Conservation (phyloP, 2,888 invertebrate genomes). For the Orthosia incerta region DNA sequence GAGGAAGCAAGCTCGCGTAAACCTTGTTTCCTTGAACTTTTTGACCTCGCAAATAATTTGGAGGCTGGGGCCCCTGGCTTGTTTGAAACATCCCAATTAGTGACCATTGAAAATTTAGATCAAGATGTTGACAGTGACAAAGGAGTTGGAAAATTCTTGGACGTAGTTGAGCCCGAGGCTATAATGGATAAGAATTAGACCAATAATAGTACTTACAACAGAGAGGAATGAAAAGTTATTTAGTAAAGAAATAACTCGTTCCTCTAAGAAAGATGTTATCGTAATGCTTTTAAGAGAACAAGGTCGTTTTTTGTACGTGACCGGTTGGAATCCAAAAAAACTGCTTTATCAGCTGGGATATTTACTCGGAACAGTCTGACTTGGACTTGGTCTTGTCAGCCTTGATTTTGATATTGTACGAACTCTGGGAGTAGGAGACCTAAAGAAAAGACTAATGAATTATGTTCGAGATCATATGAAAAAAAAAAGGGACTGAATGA, state of each 20-base stretch:
- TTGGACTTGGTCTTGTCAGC: slow-evolving; percentile 14
- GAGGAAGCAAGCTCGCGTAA: slow-evolving; percentile 59
- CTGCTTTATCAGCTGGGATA: slow-evolving; percentile 54
- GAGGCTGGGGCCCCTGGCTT: slow-evolving; percentile 35
- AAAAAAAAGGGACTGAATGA: neutral
- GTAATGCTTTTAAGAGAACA: slow-evolving; percentile 50
- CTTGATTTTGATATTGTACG: slow-evolving; percentile 1
- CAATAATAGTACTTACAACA: slow-evolving; percentile 5
- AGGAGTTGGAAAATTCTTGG: neutral
- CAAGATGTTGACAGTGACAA: slow-evolving; percentile 25
- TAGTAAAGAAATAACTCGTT: slow-evolving; percentile 41
- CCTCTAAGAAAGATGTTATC: slow-evolving; percentile 56
- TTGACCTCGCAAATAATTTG: slow-evolving; percentile 57
- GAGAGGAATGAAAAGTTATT: slow-evolving; percentile 16
- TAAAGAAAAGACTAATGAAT: neutral
- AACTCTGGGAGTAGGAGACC: neutral
- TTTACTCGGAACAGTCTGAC: slow-evolving; percentile 36
- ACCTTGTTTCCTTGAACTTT: slow-evolving; percentile 63
- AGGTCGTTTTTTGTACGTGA: slow-evolving; percentile 56
- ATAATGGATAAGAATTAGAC: neutral
- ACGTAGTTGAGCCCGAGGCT: neutral
- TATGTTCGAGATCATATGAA: too few relatives aligned
- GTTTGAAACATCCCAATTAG: slow-evolving; percentile 44
- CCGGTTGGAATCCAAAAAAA: slow-evolving; percentile 51
- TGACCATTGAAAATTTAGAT: slow-evolving; percentile 37